These are phyloP conservation scores for Scolopax mira DNA, from an alignment of 2,113 vertebrate species.

Conservation along the genomic window DNA sequence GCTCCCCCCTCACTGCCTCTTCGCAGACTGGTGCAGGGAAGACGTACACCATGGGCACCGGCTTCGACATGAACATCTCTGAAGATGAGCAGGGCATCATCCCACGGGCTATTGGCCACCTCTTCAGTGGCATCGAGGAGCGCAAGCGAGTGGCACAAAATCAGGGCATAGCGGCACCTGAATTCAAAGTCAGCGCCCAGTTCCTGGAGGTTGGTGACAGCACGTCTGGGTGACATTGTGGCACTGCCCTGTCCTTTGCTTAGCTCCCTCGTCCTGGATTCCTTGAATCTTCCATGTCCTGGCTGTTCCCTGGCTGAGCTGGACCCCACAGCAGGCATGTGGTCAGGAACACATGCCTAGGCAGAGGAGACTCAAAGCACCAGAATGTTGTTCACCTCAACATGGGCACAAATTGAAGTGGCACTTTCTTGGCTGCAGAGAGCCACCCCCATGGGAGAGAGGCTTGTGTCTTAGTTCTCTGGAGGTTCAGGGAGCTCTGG, in stretches of 20 bases:
- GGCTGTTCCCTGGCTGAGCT: neutral
- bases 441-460: rapidly evolving
- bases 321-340: rapidly evolving
- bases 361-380: neutral
- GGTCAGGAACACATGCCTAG: rapidly evolving
- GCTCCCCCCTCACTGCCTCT: neutral
- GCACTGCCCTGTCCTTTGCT: neutral
- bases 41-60: slow-evolving; percentile 96
- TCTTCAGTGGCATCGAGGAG: slow-evolving; percentile 88
- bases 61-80: slow-evolving; percentile 81
- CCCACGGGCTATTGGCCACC: slow-evolving; percentile 88
- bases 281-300: neutral
- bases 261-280: neutral
- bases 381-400: rapidly evolving
- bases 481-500: neutral
- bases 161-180: slow-evolving; percentile 74
- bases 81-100: slow-evolving; percentile 92
- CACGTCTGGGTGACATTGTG: rapidly evolving
- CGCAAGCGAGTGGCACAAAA: slow-evolving; percentile 75
- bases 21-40: slow-evolving; percentile 92
- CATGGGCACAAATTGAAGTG: neutral
- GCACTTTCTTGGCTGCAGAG: neutral
- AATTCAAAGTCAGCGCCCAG: slow-evolving; percentile 98
- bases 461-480: neutral
- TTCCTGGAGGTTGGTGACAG: slow-evolving; percentile 87